Percentiles rank a stretch among this genome's conserved stretches.
Evolutionary conservation across 2,113 vertebrate genomes (phyloP).

Genomic region (Sigmodon hispidus): DNA sequence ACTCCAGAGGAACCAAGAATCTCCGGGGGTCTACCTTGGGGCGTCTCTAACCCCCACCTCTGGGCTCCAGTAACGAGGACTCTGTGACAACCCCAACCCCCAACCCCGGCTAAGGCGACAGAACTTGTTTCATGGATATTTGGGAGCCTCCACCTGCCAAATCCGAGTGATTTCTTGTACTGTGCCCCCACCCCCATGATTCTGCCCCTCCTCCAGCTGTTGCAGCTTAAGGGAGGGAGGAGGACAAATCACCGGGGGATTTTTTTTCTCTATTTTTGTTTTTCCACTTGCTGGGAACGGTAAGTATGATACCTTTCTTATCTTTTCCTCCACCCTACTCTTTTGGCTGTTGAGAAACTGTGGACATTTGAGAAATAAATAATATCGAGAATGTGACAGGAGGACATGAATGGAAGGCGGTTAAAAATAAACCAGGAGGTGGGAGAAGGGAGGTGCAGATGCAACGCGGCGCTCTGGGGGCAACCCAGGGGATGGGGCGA

Average conservation of each 20-base stretch:
- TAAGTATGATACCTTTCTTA: constrained; percentile 79
- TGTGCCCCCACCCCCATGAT: constrained; percentile 30
- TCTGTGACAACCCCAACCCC: neutral
- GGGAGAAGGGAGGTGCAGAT: constrained; percentile 77
- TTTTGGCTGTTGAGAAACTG: constrained; percentile 62
- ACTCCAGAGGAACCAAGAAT: constrained; percentile 58
- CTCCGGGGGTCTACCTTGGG: constrained; percentile 53
- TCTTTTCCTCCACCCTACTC: constrained; percentile 22
- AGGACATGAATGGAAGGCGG: constrained; percentile 79
- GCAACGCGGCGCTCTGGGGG: constrained; percentile 69
- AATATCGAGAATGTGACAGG: constrained; percentile 74
- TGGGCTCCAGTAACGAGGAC: constrained; percentile 38
- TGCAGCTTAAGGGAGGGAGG: constrained; percentile 56
- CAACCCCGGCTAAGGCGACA: neutral
- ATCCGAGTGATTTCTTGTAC: constrained; percentile 40
- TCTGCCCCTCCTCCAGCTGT: constrained; percentile 73
- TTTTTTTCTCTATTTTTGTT: constrained; percentile 64
- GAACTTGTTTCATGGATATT: constrained; percentile 73
- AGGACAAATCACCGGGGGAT: constrained; percentile 35
- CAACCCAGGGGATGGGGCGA: constrained; percentile 61
- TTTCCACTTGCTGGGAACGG: constrained; percentile 77
- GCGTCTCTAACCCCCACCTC: neutral
- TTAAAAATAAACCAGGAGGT: constrained; percentile 81
- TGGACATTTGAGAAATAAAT: constrained; percentile 74
- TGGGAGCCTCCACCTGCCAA: constrained; percentile 73